Evolutionary conservation across 2,113 vertebrate species (phyloP), one percentile per base, ranked within the genome.

Genomic region (Rattus rattus): DNA sequence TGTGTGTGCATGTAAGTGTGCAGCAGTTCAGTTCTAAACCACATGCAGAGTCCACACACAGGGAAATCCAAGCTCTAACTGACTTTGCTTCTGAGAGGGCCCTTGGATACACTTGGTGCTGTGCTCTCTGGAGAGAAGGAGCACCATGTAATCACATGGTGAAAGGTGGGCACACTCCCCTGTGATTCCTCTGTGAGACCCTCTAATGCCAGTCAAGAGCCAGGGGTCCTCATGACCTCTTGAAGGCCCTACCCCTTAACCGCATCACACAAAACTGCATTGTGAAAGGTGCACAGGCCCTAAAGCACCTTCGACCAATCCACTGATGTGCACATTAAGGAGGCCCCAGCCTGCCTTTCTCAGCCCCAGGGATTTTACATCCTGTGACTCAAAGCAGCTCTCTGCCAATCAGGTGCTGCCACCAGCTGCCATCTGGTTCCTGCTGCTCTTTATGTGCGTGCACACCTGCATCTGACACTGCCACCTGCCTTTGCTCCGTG

Each of bases 381-480:
- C 12, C 52, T 87, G 49, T n/a, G 28, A 11, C 72, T 47, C 67
- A 75, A 52, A 0, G 0, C 5, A 69, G 59, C 33, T 39, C 12
- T 70, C 72, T 61, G 65, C 47, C 94, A 56, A 47, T 9, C 1
- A 7, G 39, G 84, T 75, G 33, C 19, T 52, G 39, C 61, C 20
- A 59, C 24, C 5, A 52, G 80, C 92, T 47, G 87, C 69, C 5
- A 1, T 75, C 56, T 20, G 73, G 73, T 17, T 75, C 73, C 80
- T 16, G 43, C 24, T 52, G 54, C 33, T 79, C 54, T 1, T 79
- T 30, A 13, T 5, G 0, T 52, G 22, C 4, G 0, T 0, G 22
- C n/a, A 49, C 54, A 12, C 79, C 63, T 26, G 47, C 5, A 28
- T 61, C 69, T 79, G 75, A 10, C 49, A 49, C 11, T 10, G 30